These are phyloP conservation scores for Anthonomus grandis DNA, from an alignment of 1,140 invertebrate species.

Conservation along the genomic window DNA sequence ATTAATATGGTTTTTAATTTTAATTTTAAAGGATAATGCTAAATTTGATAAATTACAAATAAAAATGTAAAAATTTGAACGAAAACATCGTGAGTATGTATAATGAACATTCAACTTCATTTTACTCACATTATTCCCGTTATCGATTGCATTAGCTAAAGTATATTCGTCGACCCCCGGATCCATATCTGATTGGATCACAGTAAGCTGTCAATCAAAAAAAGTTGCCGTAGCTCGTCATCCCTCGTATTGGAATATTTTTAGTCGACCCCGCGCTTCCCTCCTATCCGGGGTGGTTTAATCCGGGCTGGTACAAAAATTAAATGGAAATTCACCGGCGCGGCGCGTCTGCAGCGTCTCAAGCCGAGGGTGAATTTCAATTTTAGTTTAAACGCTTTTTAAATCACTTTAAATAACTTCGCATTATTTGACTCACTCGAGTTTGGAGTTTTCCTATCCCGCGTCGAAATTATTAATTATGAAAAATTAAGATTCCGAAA, in stretches of 20 bases:
- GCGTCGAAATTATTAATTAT: slow-evolving; percentile 11
- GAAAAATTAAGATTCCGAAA: not conserved
- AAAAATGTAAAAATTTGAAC: no score
- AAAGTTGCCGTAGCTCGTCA: slow-evolving; percentile 21
- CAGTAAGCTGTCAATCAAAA: slow-evolving; percentile 61
- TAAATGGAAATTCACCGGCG: slow-evolving; percentile 44
- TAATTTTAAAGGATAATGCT: no score
- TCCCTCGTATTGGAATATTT: slow-evolving; percentile 46
- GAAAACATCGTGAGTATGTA: no score
- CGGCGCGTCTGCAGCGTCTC: slow-evolving; percentile 18
- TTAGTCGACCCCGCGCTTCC: slow-evolving; percentile 39
- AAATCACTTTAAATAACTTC: slow-evolving; percentile 41
- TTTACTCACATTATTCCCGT: not conserved
- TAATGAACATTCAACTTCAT: not conserved
- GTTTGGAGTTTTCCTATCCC: slow-evolving; percentile 12
- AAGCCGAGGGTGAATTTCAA: slow-evolving; percentile 45
- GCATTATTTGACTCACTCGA: slow-evolving; percentile 26
- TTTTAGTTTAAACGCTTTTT: slow-evolving; percentile 48
- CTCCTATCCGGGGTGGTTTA: slow-evolving; percentile 30
- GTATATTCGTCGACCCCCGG: slow-evolving; percentile 40
- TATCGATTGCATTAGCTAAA: slow-evolving; percentile 14
- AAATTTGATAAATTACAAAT: no score
- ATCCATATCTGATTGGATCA: slow-evolving; percentile 52
- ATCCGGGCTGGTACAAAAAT: slow-evolving; percentile 45
- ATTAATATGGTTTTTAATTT: no score